Percentiles rank a stretch among this genome's conserved stretches.
Evolutionary conservation across 2,113 vertebrate species (phyloP).

Genomic region (Phrynocephalus versicolor): DNA sequence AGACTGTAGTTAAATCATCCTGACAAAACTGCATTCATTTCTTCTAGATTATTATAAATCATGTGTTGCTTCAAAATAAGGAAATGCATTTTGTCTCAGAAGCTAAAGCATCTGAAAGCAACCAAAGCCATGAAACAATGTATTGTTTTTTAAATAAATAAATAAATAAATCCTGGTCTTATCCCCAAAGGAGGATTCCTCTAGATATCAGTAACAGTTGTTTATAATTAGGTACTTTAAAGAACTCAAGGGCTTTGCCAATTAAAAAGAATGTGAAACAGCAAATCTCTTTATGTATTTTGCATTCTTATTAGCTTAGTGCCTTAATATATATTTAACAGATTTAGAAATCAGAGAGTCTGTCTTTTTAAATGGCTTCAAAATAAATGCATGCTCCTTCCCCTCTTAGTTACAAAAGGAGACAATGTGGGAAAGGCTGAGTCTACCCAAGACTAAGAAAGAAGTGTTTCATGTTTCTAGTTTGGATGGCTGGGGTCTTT

Average conservation of each 20-base stretch:
- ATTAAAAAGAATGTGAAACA: background rate
- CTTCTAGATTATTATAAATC: background rate
- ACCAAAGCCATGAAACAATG: background rate
- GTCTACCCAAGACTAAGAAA: background rate
- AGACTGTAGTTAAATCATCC: background rate
- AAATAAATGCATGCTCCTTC: background rate
- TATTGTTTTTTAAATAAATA: conserved; percentile 7
- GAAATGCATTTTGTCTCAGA: background rate
- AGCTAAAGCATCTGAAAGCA: conserved; percentile 27
- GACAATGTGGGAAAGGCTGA: background rate
- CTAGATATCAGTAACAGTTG: background rate
- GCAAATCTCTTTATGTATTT: too few relatives aligned
- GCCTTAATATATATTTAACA: background rate
- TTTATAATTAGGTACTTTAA: background rate
- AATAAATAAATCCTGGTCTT: conserved; percentile 19
- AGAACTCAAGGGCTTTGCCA: background rate
- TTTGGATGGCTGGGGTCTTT: background rate
- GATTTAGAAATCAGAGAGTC: background rate
- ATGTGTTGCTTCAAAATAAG: background rate
- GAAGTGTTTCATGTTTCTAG: too few relatives aligned
- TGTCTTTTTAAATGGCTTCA: background rate
- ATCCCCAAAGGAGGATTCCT: background rate
- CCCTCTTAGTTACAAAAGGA: background rate
- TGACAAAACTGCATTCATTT: background rate
- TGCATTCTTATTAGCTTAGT: background rate